A percentile compares a stretch with the other conserved stretches of the same genome.
Evolutionary conservation across 2,888 invertebrate genomes (phyloP).

Genomic region (Hybos culiciformis): DNA sequence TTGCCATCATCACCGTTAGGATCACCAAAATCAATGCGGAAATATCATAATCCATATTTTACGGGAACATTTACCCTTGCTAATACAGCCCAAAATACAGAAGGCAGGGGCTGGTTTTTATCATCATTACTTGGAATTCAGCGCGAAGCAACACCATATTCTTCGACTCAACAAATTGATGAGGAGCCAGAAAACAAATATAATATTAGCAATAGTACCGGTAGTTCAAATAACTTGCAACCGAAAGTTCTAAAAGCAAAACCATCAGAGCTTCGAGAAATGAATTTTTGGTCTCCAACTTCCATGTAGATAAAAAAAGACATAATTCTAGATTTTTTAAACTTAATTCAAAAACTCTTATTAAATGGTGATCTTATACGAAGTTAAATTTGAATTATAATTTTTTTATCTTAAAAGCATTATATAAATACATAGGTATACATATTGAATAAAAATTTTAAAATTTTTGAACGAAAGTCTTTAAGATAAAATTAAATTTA

Average conservation of each 20-base stretch:
- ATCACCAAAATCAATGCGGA: constrained; percentile 37
- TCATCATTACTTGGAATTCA: constrained; percentile 51
- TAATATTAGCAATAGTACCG: constrained; percentile 13
- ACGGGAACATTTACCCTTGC: constrained; percentile 33
- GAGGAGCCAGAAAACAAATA: constrained; percentile 38
- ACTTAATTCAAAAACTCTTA: too few species aligned
- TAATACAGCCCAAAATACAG: constrained; percentile 4
- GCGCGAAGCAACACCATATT: constrained; percentile 44
- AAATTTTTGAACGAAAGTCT: too few species aligned
- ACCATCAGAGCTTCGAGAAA: constrained; percentile 61
- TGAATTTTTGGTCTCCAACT: constrained; percentile 78
- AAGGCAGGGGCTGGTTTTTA: constrained; percentile 47
- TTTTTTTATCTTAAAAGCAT: too few species aligned
- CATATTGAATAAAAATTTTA: too few species aligned
- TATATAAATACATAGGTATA: too few species aligned
- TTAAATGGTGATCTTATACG: too few species aligned
- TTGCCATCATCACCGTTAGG: constrained; percentile 54
- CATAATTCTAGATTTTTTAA: not conserved
- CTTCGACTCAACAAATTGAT: constrained; percentile 41
- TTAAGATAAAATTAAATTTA: too few species aligned
- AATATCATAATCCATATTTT: constrained; percentile 43
- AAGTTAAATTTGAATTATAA: too few species aligned
- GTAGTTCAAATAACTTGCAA: constrained; percentile 27
- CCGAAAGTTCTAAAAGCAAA: constrained; percentile 39
- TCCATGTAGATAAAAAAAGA: constrained; percentile 46